Base-by-base conservation (phyloP, 2,797 vertebrate genomes). In the Silurus lanzhouensis region DNA sequence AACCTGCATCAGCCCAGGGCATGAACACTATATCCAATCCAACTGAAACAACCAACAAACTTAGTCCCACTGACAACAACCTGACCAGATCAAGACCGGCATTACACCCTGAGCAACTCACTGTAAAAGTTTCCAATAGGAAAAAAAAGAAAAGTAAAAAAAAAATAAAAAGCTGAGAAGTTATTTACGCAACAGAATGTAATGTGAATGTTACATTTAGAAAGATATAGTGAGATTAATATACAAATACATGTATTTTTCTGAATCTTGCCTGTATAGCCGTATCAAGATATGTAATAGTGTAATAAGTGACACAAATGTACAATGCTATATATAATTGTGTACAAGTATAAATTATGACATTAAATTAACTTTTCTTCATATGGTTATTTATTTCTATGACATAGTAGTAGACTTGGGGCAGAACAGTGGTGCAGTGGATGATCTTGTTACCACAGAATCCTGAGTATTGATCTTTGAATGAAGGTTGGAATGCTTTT, bases 71-170 rank as follows among this genome's bases (percentile, higher is more conserved):
- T 2, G 79, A 85, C 0, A 91, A 93, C 90, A 90, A 84, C 86
- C 91, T 96, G 88, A 96, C 95, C 88, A 92, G 90, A 85, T 96
- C 95, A 87, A 93, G 94, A 27, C 94, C 95, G 0, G 94, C 94
- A 20, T 89, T 96, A 6, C 92, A 88, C 27, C 55, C 68, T 38
- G 92, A 89, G 66, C 90, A 87, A 57, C 76, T 89, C 10, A 84
- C 84, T 27, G 82, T 66, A n/a, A 92, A 93, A 88, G 84, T 66
- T 10, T 92, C 90, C 79, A 95, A 92, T 89, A 81, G 68, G 4
- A 96, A 93, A 91, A 95, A 92, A 85, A 94, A 92, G 88, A 96
- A 94, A 89, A 70, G 38, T 13, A 93, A 88, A 46, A 94, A 94
- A 60, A 91, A 52, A 52, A 38, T 38, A 38, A 52, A 83, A 10